These are phyloP conservation scores for Kobus ellipsiprymnus DNA, from an alignment of 2,113 vertebrate genomes.

Conservation along the genomic window DNA sequence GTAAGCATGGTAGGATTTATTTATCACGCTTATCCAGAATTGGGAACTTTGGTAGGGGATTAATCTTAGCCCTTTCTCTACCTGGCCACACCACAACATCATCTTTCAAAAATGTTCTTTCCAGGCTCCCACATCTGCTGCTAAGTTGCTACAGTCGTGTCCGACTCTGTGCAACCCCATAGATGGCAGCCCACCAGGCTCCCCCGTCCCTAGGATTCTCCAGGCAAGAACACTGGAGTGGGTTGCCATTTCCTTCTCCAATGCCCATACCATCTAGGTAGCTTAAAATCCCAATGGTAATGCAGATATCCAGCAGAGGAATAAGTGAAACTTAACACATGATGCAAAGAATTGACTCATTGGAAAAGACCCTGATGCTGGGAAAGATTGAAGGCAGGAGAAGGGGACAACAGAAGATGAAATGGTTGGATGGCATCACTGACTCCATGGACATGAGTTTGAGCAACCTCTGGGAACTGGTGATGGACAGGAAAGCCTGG, in stretches of 20 bases:
- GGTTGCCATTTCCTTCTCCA: too few relatives aligned
- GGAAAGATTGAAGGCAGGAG: background rate
- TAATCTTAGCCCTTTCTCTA: background rate
- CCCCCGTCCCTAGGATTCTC: too few relatives aligned
- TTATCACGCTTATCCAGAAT: slow-evolving; percentile 1
- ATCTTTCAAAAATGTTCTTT: background rate
- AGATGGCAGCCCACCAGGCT: too few relatives aligned
- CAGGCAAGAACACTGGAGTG: too few relatives aligned
- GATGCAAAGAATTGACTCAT: background rate
- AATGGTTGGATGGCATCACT: background rate
- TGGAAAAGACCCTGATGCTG: background rate
- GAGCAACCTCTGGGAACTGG: background rate
- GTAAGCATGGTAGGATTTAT: background rate
- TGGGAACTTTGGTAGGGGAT: background rate
- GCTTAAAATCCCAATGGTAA: background rate
- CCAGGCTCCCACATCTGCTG: background rate
- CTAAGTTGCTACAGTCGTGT: too few relatives aligned
- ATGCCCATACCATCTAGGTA: background rate
- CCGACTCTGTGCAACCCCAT: too few relatives aligned
- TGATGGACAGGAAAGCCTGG: background rate
- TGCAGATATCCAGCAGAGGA: background rate
- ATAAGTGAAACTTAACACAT: background rate
- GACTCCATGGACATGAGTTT: background rate
- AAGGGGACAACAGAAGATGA: background rate
- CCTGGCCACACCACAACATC: background rate